Evolutionary conservation across 2,113 vertebrate species (phyloP), one percentile per base, ranked within the genome.

Genomic region (Columba janthina): DNA sequence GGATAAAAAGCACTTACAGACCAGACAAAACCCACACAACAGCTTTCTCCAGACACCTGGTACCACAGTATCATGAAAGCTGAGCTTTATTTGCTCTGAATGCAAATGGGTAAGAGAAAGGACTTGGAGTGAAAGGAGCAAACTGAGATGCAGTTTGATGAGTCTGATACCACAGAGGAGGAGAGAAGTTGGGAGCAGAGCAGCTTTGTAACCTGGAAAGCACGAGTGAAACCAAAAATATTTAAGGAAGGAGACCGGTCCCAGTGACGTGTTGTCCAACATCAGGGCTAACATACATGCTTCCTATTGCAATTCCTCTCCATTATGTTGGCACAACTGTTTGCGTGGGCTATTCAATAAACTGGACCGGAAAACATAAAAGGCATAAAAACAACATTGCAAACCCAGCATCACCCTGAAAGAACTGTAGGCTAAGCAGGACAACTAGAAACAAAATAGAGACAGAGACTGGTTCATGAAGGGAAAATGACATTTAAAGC

Each of bases 261-360:
- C 34, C 48, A 56, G n/a, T 42, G 51, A 67, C 50, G 38, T 6
- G 25, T 8, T 73, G 67, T 25, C 32, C 57, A 72, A 34, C 20
- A 31, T 8, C 21, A 78, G 25, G 28, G 32, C 21, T 71, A 93
- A 71, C 29, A 54, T 1, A 84, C 2, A 29, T 2, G 12, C 32
- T 60, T 84, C 67, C n/a, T n/a, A 28, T 31, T 20, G 31, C 34
- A 85, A 38, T 20, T 80, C n/a, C 44, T 61, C 46, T 76, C 53
- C 0, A 0, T 44, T 90, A 34, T 1, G 46, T 38, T 2, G 1
- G 19, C 42, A 80, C 40, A 53, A 54, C 21, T 44, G 29, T 56
- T 75, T 76, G 50, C 1, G 6, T 22, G 14, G 56, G 20, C 64
- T 66, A 16, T 20, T 64, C 20, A 90, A 77, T 21, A 24, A 92